Evolutionary conservation across 1,140 invertebrate species (phyloP).

Genomic region (Drosophila prosaltans): DNA sequence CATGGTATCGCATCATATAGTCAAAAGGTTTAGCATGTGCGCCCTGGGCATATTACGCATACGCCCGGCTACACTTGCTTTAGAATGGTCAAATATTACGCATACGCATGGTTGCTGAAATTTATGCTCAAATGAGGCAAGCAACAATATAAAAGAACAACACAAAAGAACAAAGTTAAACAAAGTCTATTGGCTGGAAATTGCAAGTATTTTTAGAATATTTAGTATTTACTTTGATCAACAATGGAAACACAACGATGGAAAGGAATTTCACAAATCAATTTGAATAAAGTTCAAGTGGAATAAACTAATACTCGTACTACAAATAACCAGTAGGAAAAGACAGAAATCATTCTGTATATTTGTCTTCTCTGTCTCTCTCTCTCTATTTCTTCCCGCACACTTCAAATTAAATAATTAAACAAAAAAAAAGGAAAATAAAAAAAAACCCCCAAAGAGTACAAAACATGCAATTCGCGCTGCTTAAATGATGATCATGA

Average conservation of each 20-base stretch:
- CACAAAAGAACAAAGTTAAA: constrained; percentile 33
- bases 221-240: constrained; percentile 52
- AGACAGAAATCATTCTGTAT: constrained; percentile 33
- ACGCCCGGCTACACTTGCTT: constrained; percentile 64
- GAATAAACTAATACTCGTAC: neutral
- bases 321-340: neutral
- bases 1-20: neutral
- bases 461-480: constrained; percentile 46
- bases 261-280: constrained; percentile 46
- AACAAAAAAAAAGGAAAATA: constrained; percentile 20
- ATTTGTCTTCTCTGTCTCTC: neutral
- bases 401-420: constrained; percentile 43
- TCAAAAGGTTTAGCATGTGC: constrained; percentile 35
- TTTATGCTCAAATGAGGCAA: constrained; percentile 12
- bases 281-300: constrained; percentile 39
- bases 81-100: constrained; percentile 69
- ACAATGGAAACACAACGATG: constrained; percentile 18
- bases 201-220: constrained; percentile 36
- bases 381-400: constrained; percentile 2
- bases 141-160: constrained; percentile 21
- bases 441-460: constrained; percentile 32
- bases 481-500: constrained; percentile 68
- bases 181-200: constrained; percentile 39
- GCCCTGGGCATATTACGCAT: constrained; percentile 59
- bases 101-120: constrained; percentile 72